Percentiles rank a stretch among this genome's conserved stretches.
phyloP scores from a whole-genome alignment of 2,113 vertebrate genomes.

The Boleophthalmus pectinirostris region DNA sequence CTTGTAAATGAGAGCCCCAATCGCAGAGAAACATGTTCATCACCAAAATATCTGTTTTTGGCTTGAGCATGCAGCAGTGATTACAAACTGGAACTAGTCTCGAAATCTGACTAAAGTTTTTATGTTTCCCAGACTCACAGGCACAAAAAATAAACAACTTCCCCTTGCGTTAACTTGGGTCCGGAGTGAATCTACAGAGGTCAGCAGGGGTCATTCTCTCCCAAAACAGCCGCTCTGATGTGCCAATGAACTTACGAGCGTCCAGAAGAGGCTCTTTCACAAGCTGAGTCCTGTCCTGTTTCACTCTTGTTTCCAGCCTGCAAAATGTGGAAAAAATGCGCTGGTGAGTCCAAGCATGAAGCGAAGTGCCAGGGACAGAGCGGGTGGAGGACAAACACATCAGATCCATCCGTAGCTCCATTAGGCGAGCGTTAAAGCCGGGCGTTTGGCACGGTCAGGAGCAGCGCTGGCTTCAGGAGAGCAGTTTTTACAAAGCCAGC shows the following conservation, averaged over 20 bases:
- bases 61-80: background rate
- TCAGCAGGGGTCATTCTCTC: conserved; percentile 9
- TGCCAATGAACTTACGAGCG: conserved; percentile 11
- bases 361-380: conserved; percentile 58
- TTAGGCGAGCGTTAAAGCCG: conserved; percentile 50
- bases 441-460: conserved; percentile 45
- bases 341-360: conserved; percentile 56
- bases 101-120: conserved; percentile 2
- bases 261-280: conserved; percentile 26
- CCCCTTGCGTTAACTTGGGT: background rate
- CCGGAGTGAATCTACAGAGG: background rate
- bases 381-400: conserved; percentile 49
- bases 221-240: background rate
- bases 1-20: conserved; percentile 3
- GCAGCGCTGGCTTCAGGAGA: conserved; percentile 18
- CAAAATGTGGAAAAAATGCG: conserved; percentile 70
- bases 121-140: background rate
- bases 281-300: conserved; percentile 28
- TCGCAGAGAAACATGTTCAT: conserved; percentile 2
- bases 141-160: conserved; percentile 4
- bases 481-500: conserved; percentile 48
- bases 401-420: conserved; percentile 53
- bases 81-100: background rate
- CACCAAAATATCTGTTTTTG: conserved; percentile 11
- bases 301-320: conserved; percentile 52